A percentile compares a stretch with the other conserved stretches of the same genome.
Conservation (phyloP, 2,797 vertebrate genomes). For the Onychomys leucogaster region DNA sequence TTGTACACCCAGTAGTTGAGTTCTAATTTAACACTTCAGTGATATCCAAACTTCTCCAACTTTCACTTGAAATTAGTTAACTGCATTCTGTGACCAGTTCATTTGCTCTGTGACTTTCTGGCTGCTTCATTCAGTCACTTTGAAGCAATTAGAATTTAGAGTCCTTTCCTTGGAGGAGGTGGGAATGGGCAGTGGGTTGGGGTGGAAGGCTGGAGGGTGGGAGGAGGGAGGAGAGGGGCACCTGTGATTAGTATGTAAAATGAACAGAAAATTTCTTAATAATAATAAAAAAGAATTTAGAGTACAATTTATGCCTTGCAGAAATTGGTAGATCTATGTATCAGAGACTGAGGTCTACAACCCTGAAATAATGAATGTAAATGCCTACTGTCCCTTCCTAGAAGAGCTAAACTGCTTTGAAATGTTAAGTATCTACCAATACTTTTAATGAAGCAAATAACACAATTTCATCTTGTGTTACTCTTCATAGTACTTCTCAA, state of each 20-base stretch:
- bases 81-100: neutral
- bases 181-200: no score
- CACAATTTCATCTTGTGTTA: neutral
- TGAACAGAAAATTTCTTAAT: no score
- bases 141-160: constrained; percentile 15
- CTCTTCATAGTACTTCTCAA: neutral
- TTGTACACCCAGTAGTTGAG: constrained; percentile 67
- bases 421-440: constrained; percentile 2
- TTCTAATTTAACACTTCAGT: constrained; percentile 62
- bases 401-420: constrained; percentile 12
- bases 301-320: neutral
- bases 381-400: neutral
- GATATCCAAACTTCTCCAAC: constrained; percentile 9
- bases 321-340: neutral
- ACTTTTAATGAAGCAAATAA: neutral
- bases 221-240: no score
- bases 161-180: neutral
- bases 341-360: constrained; percentile 2
- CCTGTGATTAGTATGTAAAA: no score
- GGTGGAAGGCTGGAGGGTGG: no score
- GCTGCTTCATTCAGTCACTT: neutral
- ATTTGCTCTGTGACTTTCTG: constrained; percentile 10
- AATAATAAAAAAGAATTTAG: neutral
- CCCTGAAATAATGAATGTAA: neutral
- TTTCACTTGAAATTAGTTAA: constrained; percentile 26